phyloP scores from a whole-genome alignment of 2,797 vertebrate species.

The Tolypeutes matacus region DNA sequence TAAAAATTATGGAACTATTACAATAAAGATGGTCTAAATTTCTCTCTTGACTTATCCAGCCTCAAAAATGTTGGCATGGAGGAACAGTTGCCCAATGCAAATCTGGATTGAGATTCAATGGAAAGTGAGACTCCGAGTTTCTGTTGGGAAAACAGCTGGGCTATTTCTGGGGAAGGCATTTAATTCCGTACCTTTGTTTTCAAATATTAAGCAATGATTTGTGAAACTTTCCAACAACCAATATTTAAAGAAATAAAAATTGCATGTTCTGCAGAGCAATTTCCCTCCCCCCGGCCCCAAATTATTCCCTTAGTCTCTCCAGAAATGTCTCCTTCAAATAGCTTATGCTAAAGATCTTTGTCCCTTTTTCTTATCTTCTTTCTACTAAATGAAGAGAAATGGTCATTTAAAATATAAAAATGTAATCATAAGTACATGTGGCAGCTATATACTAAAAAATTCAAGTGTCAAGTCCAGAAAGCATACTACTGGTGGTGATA shows the following conservation, averaged over 20 bases:
- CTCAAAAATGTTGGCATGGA: background rate
- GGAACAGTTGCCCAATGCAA: background rate
- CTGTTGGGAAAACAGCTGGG: constrained; percentile 26
- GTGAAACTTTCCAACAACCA: constrained; percentile 23
- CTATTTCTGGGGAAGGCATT: constrained; percentile 14
- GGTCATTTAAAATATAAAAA: background rate
- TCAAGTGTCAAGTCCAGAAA: background rate
- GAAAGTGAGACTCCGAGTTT: constrained; percentile 22
- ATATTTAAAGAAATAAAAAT: constrained; percentile 64
- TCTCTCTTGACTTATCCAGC: constrained; percentile 23
- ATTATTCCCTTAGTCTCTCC: background rate
- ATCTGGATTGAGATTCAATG: background rate
- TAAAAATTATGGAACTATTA: background rate
- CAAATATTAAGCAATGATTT: constrained; percentile 57
- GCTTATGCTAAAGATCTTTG: background rate
- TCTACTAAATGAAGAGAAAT: background rate
- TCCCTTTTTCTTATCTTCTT: background rate
- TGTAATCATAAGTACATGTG: background rate
- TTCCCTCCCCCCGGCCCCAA: background rate
- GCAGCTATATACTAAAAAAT: background rate
- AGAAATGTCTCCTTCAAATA: background rate
- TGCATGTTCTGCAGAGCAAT: background rate
- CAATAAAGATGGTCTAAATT: background rate
- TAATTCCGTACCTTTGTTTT: constrained; percentile 52
- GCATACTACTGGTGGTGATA: background rate